A percentile compares a stretch with the other conserved stretches of the same genome.
phyloP scores from a whole-genome alignment of 2,797 vertebrate species.

The Gadopsis marmoratus region DNA sequence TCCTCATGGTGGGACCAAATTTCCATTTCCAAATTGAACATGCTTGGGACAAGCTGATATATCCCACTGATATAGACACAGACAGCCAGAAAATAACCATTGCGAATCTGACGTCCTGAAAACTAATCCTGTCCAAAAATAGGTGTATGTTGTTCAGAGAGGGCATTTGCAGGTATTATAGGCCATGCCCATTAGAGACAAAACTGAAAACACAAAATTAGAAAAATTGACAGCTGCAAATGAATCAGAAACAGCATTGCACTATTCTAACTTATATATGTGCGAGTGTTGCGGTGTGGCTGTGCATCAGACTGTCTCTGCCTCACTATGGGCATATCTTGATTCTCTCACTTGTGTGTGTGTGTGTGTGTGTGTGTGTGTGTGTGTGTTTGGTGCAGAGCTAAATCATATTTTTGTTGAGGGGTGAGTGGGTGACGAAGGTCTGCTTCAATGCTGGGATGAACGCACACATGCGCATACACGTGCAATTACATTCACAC shows the following conservation, averaged over 20 bases:
- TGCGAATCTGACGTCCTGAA: slow-evolving; percentile 53
- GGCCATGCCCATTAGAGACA: slow-evolving; percentile 13
- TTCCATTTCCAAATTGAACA: background rate
- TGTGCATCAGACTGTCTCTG: slow-evolving; percentile 19
- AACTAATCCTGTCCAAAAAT: slow-evolving; percentile 50
- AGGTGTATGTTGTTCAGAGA: slow-evolving; percentile 40
- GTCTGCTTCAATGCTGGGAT: slow-evolving; percentile 46
- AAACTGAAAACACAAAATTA: slow-evolving; percentile 2
- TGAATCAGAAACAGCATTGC: background rate
- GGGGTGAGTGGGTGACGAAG: slow-evolving; percentile 60
- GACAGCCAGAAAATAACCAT: slow-evolving; percentile 7
- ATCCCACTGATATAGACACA: background rate
- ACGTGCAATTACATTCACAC: background rate
- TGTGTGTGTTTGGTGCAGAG: slow-evolving; percentile 53
- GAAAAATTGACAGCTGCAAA: background rate
- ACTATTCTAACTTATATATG: background rate
- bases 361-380: slow-evolving; percentile 1
- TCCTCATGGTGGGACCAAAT: background rate
- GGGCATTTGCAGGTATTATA: slow-evolving; percentile 43
- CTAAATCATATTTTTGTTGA: slow-evolving; percentile 63
- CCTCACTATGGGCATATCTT: slow-evolving; percentile 23
- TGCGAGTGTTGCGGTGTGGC: background rate
- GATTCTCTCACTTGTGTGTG: slow-evolving; percentile 25
- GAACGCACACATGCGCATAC: background rate
- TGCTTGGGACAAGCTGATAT: background rate